Evolutionary conservation across 2,797 vertebrate species (phyloP), one percentile per base, ranked within the genome.

Genomic region (Bucorvus abyssinicus): DNA sequence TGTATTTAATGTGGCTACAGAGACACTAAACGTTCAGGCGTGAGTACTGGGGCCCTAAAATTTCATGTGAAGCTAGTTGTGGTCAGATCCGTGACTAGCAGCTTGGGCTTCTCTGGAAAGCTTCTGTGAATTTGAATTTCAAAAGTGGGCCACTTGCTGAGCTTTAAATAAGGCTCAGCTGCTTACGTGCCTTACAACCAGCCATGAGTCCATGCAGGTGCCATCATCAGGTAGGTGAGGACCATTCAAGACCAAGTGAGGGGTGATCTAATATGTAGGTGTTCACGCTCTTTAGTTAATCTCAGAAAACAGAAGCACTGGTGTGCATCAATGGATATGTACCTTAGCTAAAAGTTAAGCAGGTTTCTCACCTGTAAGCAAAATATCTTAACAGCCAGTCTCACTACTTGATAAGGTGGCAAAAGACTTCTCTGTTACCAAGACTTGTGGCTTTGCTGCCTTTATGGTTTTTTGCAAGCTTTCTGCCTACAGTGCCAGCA

Each of bases 51-150:
- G 3, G 10, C 6, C 13, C 23, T 76, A 10, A 74, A 74, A 36
- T 4, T 50, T 92, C 0, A 0, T 1, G 3, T 42, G 21, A 53
- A 79, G 17, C 16, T 34, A 10, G 12, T 7, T 56, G 6, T 34
- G 22, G 45, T 49, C 68, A 79, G 20, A 69, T 50, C 15, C 9
- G 8, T 4, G 15, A 47, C 22, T 57, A 15, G 29, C 5, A 73
- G 12, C 9, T 56, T 65, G 11, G 15, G 5, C 6, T 74, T 70
- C 52, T 59, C 38, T 49, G 11, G 30, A 87, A 89, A 40, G 1
- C 7, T 12, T 10, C 11, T 47, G 23, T 23, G 34, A 45, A 11
- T 64, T 91, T 23, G 34, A 49, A 11, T 64, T 91, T 75, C 36
- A 74, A 3, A 86, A 13, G 17, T 6, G 11, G 8, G 22, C 13